phyloP scores from a whole-genome alignment of 2,888 invertebrate species.

The Xanthia togata region DNA sequence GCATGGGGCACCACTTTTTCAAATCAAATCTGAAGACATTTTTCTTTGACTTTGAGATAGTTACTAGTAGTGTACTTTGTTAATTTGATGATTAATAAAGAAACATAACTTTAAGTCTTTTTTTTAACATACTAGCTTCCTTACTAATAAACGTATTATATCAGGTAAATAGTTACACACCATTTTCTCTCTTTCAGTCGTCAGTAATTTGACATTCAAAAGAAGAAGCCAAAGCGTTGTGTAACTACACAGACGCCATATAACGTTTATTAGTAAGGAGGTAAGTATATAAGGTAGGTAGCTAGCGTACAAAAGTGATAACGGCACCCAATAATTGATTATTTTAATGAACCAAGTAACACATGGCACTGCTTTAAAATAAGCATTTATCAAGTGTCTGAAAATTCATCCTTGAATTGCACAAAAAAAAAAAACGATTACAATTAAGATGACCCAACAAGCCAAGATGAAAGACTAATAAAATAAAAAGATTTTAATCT shows the following conservation, averaged over 20 bases:
- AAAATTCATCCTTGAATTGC: rapidly evolving
- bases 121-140: not conserved
- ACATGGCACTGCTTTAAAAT: not conserved
- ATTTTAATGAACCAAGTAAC: not conserved
- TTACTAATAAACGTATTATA: too few relatives aligned
- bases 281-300: not conserved
- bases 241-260: too few relatives aligned
- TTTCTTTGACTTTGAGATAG: not conserved
- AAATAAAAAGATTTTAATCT: constrained; percentile 18
- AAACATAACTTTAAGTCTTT: too few relatives aligned
- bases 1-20: not conserved
- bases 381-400: not conserved
- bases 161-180: too few relatives aligned
- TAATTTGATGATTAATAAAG: not conserved
- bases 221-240: too few relatives aligned
- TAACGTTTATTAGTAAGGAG: too few relatives aligned
- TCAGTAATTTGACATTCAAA: too few relatives aligned
- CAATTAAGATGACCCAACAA: not conserved
- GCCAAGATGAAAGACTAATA: constrained; percentile 1
- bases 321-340: not conserved
- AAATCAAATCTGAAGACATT: not conserved
- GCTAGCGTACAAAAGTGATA: not conserved
- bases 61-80: not conserved
- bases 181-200: too few relatives aligned
- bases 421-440: not conserved